A percentile compares a stretch with the other conserved stretches of the same genome.
Conservation (phyloP, 2,113 vertebrate genomes). For the Lagopus leucura region DNA sequence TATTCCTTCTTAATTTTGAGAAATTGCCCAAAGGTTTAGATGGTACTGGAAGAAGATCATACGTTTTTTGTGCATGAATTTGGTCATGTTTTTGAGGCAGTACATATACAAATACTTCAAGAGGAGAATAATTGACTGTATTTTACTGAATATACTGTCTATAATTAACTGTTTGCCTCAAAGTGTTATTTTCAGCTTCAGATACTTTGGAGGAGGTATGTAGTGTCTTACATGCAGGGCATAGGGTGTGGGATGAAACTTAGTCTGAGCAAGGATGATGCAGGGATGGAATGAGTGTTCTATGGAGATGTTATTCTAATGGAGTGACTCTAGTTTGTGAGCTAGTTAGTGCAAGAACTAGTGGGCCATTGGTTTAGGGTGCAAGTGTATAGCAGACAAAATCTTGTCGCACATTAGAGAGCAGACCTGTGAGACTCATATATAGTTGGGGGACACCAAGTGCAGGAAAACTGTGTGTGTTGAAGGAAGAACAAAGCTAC, state of each 20-base stretch:
- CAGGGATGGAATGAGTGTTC: neutral
- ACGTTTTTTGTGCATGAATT: neutral
- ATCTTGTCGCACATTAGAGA: neutral
- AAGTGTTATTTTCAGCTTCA: neutral
- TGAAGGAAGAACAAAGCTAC: neutral
- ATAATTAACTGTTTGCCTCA: neutral
- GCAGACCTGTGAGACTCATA: neutral
- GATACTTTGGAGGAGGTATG: neutral
- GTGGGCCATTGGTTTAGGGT: neutral
- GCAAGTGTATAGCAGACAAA: neutral
- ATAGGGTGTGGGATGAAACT: neutral
- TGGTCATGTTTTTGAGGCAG: neutral
- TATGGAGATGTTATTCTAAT: rapidly evolving
- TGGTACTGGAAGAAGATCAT: neutral
- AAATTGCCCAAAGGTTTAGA: neutral
- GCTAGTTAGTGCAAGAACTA: neutral
- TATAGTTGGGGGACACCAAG: neutral
- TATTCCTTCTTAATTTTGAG: neutral
- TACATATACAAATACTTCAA: neutral
- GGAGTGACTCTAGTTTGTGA: neutral
- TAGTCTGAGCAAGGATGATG: neutral
- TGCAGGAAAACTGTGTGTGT: neutral
- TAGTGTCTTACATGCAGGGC: neutral
- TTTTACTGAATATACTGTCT: neutral
- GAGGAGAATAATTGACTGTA: neutral